Evolutionary conservation across 2,797 vertebrate genomes (phyloP).

Genomic region (Coregonus suidteri): DNA sequence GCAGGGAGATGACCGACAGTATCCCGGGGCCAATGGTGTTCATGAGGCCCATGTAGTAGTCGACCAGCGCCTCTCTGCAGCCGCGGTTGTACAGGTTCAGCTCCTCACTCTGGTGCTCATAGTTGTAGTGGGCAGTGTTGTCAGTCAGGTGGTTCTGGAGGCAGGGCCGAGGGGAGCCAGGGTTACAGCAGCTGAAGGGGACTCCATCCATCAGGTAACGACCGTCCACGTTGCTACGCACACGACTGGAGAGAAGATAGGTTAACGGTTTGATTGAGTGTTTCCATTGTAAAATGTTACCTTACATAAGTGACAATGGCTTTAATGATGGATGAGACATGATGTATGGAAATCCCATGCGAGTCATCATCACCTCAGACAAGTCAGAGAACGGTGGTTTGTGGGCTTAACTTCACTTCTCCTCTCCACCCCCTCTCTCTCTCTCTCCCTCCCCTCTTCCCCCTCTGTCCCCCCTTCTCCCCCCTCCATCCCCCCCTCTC

Average conservation of each 20-base stretch:
- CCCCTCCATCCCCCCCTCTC: conserved; percentile 57
- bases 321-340: neutral
- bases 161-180: conserved; percentile 90
- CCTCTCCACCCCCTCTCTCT: too few relatives aligned
- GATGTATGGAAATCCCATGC: too few relatives aligned
- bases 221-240: conserved; percentile 95
- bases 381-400: neutral
- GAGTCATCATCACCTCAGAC: conserved; percentile 15
- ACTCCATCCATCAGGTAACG: conserved; percentile 90
- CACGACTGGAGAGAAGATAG: conserved; percentile 75
- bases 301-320: neutral
- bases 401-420: too few relatives aligned
- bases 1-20: conserved; percentile 86
- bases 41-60: conserved; percentile 92
- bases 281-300: neutral
- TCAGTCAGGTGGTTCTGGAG: conserved; percentile 91
- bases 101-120: conserved; percentile 90
- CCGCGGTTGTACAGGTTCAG: conserved; percentile 89
- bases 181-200: conserved; percentile 98
- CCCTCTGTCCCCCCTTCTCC: neutral
- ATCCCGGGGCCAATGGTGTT: conserved; percentile 84
- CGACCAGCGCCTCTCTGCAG: conserved; percentile 87
- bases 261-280: neutral
- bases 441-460: too few relatives aligned
- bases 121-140: conserved; percentile 93